A percentile compares a stretch with the other conserved stretches of the same genome.
Evolutionary conservation across 2,113 vertebrate species (phyloP).

Genomic region (Colius striatus): DNA sequence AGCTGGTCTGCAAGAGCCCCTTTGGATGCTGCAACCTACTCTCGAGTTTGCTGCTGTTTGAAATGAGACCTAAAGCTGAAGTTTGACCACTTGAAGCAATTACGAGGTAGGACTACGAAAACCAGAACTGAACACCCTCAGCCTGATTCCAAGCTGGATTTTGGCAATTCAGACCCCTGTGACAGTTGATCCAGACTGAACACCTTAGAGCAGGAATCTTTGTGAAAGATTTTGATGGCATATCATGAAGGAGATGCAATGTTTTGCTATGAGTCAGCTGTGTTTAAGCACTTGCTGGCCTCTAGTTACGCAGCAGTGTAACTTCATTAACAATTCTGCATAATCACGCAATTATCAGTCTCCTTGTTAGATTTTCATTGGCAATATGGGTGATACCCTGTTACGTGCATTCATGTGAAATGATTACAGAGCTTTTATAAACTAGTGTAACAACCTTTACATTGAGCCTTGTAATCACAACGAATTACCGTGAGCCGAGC

Average conservation of each 20-base stretch:
- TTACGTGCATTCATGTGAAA: accelerated
- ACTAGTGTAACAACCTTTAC: not conserved
- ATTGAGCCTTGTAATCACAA: not conserved
- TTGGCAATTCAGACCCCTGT: not conserved
- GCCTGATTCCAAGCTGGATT: accelerated
- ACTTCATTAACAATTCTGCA: not conserved
- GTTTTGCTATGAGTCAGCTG: not conserved
- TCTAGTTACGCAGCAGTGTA: not conserved
- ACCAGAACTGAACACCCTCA: accelerated
- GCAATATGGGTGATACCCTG: not conserved
- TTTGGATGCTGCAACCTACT: accelerated
- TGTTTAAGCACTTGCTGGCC: not conserved
- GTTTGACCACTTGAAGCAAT: not conserved
- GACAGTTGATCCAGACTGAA: accelerated
- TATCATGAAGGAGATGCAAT: accelerated
- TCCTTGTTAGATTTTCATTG: accelerated
- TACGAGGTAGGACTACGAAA: accelerated
- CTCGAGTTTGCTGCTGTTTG: not conserved
- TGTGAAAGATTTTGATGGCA: accelerated
- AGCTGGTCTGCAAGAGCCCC: accelerated
- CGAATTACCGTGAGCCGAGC: accelerated
- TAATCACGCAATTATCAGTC: not conserved
- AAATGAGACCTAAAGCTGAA: not conserved
- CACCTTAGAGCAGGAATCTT: not conserved
- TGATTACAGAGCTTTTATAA: not conserved